Evolutionary conservation across 2,888 invertebrate genomes (phyloP).

Genomic region (Rhingia campestris): DNA sequence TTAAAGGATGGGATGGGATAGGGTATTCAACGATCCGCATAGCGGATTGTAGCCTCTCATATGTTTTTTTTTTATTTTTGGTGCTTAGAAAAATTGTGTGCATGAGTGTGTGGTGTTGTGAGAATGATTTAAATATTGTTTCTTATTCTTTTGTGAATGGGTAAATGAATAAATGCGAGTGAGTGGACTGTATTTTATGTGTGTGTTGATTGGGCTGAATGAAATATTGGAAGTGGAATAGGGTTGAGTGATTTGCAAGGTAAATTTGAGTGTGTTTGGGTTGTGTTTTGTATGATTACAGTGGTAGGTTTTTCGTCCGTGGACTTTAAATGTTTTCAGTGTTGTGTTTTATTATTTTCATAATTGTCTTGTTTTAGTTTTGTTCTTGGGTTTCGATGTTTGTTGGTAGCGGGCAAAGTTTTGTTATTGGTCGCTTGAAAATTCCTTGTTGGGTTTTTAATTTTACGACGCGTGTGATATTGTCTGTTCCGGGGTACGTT

Average conservation of each 20-base stretch:
- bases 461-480: too few species aligned
- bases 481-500: background rate
- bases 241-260: background rate
- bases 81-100: too few species aligned
- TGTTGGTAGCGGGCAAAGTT: constrained; percentile 22
- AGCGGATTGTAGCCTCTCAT: too few species aligned
- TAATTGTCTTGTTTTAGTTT: background rate
- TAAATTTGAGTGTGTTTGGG: background rate
- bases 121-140: too few species aligned
- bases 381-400: background rate
- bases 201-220: background rate
- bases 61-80: too few species aligned
- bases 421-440: constrained; percentile 5
- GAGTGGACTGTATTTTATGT: background rate
- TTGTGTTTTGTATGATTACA: background rate
- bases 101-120: too few species aligned
- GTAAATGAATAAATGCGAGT: background rate
- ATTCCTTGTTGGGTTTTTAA: constrained; percentile 9
- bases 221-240: background rate
- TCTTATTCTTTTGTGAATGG: too few species aligned
- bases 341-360: background rate
- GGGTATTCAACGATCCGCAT: too few species aligned
- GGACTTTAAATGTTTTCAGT: background rate
- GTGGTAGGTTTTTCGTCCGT: background rate
- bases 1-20: too few species aligned